These are phyloP conservation scores for Ophiodon elongatus DNA, from an alignment of 2,113 vertebrate species.

Conservation along the genomic window DNA sequence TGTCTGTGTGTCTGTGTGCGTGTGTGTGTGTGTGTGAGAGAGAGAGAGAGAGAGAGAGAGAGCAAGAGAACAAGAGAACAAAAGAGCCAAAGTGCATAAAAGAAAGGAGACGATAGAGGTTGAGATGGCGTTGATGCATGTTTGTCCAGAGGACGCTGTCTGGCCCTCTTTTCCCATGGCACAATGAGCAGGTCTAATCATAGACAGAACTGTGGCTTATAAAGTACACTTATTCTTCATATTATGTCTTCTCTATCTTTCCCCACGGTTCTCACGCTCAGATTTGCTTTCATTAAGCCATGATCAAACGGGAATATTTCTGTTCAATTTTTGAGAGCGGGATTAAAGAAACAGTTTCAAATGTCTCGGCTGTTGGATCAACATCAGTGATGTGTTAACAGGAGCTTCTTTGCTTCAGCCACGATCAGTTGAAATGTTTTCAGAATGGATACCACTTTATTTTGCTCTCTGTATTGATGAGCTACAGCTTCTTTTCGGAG, in stretches of 20 bases:
- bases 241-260: slow-evolving; percentile 4
- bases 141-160: slow-evolving; percentile 48
- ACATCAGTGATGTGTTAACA: slow-evolving; percentile 26
- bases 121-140: slow-evolving; percentile 48
- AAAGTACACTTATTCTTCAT: slow-evolving; percentile 14
- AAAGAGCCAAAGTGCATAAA: slow-evolving; percentile 35
- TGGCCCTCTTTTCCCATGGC: slow-evolving; percentile 58
- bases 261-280: slow-evolving; percentile 24
- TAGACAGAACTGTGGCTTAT: slow-evolving; percentile 13
- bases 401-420: slow-evolving; percentile 28
- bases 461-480: slow-evolving; percentile 25
- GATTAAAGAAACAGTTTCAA: slow-evolving; percentile 35
- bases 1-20: slow-evolving; percentile 15
- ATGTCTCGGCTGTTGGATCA: slow-evolving; percentile 29
- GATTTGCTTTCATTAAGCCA: slow-evolving; percentile 40
- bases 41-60: not conserved
- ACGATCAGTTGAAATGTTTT: slow-evolving; percentile 26
- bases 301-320: slow-evolving; percentile 16
- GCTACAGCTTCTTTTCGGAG: not conserved
- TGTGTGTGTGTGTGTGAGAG: not conserved
- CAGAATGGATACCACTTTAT: slow-evolving; percentile 16
- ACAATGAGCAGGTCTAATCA: slow-evolving; percentile 41
- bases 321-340: slow-evolving; percentile 8
- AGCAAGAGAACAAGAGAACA: slow-evolving; percentile 24
- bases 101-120: slow-evolving; percentile 11